Percentiles rank a stretch among this genome's conserved stretches.
Evolutionary conservation across 2,888 invertebrate species (phyloP).

Genomic region (Mimachlamys varia): DNA sequence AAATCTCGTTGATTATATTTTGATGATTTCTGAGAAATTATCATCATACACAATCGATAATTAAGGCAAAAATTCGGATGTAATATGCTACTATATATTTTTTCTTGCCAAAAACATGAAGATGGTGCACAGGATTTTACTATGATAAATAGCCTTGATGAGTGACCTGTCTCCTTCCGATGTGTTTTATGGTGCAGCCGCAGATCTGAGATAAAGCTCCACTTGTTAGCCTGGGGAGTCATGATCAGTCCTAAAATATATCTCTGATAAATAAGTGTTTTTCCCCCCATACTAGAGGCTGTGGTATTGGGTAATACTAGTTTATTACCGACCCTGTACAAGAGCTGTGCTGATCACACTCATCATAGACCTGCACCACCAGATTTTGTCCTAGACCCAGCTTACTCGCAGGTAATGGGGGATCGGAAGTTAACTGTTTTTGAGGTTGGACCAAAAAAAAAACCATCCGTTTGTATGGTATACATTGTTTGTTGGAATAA

Average conservation of each 20-base stretch:
- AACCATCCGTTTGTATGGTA: not conserved
- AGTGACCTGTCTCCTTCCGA: constrained; percentile 25
- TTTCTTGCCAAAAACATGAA: not conserved
- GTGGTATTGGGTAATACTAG: not conserved
- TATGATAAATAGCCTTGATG: not conserved
- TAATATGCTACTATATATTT: not conserved
- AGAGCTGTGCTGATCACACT: too few relatives aligned
- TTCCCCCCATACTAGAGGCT: not conserved
- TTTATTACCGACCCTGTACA: constrained; percentile 16
- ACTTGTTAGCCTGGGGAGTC: constrained; percentile 1
- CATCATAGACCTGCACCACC: not conserved
- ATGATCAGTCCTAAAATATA: not conserved
- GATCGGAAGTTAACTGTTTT: constrained; percentile 1
- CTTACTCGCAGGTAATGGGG: not conserved
- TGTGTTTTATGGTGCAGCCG: not conserved
- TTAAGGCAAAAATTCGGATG: constrained; percentile 3
- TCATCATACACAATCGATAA: constrained; percentile 33
- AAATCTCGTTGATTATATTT: constrained; percentile 14
- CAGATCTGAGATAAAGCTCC: not conserved
- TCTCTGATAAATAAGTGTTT: not conserved
- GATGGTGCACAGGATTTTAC: not conserved
- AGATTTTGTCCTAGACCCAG: not conserved
- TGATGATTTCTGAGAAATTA: constrained; percentile 8
- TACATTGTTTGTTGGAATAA: not conserved
- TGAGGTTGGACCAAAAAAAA: not conserved